A percentile compares a stretch with the other conserved stretches of the same genome.
Conservation (phyloP, 2,888 invertebrate genomes). For the Cephus sareptanus region DNA sequence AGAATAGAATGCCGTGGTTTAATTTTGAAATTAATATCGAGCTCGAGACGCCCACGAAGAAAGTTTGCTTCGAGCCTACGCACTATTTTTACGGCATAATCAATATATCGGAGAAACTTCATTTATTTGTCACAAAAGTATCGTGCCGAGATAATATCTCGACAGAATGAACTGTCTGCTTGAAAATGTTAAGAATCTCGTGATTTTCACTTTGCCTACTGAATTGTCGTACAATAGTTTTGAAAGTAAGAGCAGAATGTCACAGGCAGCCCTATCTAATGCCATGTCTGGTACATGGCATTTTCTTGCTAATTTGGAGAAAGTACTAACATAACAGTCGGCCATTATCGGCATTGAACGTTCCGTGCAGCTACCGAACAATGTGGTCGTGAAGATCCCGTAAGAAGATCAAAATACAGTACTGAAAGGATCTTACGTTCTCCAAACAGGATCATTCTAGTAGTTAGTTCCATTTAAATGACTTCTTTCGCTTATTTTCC, state of each 20-base stretch:
- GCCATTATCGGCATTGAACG: constrained; percentile 40
- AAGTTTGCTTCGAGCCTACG: not conserved
- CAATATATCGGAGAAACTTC: not conserved
- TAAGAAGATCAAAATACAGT: not conserved
- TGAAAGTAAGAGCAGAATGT: constrained; percentile 10
- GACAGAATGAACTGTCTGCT: not conserved
- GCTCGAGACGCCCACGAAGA: not conserved
- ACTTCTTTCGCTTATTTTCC: constrained; percentile 20
- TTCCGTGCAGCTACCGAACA: not conserved
- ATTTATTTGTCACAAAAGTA: not conserved
- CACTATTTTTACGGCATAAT: not conserved
- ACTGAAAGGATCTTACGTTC: not conserved
- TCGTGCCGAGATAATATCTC: not conserved
- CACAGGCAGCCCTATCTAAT: constrained; percentile 7
- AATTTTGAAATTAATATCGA: not conserved
- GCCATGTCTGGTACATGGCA: not conserved
- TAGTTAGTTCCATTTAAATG: constrained; percentile 39
- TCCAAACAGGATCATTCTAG: constrained; percentile 15
- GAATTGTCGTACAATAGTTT: not conserved
- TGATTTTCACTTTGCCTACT: not conserved
- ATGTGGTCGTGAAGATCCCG: not conserved
- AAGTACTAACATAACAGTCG: constrained; percentile 31
- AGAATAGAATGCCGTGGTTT: not conserved
- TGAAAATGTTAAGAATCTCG: not conserved
- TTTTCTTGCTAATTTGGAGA: constrained; percentile 10